Conservation (phyloP, 2,113 vertebrate genomes). For the Oriolus oriolus region DNA sequence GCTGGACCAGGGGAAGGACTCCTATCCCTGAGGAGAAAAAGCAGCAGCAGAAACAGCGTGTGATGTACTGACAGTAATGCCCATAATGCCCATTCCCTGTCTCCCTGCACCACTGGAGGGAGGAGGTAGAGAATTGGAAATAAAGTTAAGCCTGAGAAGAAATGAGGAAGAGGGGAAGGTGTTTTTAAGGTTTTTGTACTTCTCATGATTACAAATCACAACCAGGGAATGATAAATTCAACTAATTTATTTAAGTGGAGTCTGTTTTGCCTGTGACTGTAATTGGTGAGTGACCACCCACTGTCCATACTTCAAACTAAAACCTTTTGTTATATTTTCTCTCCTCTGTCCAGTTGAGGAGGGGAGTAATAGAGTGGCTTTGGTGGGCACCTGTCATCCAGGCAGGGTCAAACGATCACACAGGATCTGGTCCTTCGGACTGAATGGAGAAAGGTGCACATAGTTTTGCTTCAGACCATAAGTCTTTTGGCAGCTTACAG, state of each 20-base stretch:
- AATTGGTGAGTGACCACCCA: no score
- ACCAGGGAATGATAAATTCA: not conserved
- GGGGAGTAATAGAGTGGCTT: not conserved
- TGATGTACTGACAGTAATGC: not conserved
- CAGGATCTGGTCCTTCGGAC: not conserved
- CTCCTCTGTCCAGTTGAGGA: not conserved
- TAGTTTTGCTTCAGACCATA: not conserved
- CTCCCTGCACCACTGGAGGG: not conserved
- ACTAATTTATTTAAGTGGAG: not conserved
- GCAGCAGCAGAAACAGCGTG: not conserved
- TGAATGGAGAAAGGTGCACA: not conserved
- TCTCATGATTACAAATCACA: not conserved
- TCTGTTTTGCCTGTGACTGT: not conserved
- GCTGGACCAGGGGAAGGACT: not conserved
- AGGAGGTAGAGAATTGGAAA: not conserved
- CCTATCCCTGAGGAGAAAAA: not conserved
- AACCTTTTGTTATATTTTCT: not conserved
- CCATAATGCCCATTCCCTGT: not conserved
- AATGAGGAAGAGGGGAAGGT: not conserved
- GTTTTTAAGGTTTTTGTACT: not conserved
- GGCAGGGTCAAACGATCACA: not conserved
- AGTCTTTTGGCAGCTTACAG: not conserved
- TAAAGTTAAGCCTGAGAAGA: not conserved
- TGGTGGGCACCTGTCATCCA: not conserved
- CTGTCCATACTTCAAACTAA: no score